Conservation (phyloP, 1,140 invertebrate species). For the Whitmania pigra region DNA sequence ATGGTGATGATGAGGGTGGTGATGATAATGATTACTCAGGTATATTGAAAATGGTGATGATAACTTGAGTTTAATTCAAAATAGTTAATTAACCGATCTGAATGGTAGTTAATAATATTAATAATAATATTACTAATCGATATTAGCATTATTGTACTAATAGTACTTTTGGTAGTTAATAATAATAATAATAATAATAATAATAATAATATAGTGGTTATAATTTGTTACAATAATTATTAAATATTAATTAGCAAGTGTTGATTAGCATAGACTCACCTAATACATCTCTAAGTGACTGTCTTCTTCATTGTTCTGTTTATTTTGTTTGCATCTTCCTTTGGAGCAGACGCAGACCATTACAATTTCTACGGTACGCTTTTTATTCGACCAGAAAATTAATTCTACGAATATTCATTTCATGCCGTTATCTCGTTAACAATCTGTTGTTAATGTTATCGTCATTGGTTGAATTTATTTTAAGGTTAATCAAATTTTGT, state of each 20-base stretch:
- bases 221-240: neutral
- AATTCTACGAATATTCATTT: too few species aligned
- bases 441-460: too few species aligned
- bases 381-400: neutral
- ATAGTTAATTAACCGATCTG: neutral
- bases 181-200: neutral
- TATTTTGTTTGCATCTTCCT: neutral
- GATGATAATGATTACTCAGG: neutral
- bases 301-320: neutral
- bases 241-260: neutral
- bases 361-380: too few species aligned
- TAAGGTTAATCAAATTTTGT: too few species aligned
- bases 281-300: neutral
- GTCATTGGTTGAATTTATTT: too few species aligned
- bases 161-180: neutral
- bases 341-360: too few species aligned
- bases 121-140: neutral
- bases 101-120: constrained; percentile 8
- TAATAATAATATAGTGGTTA: neutral
- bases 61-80: neutral
- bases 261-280: neutral
- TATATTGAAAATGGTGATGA: neutral
- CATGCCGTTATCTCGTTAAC: too few species aligned
- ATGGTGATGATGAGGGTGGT: constrained; percentile 6
- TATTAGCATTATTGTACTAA: neutral